Base-by-base conservation (phyloP, 2,113 vertebrate species). In the Eulacestoma nigropectus region DNA sequence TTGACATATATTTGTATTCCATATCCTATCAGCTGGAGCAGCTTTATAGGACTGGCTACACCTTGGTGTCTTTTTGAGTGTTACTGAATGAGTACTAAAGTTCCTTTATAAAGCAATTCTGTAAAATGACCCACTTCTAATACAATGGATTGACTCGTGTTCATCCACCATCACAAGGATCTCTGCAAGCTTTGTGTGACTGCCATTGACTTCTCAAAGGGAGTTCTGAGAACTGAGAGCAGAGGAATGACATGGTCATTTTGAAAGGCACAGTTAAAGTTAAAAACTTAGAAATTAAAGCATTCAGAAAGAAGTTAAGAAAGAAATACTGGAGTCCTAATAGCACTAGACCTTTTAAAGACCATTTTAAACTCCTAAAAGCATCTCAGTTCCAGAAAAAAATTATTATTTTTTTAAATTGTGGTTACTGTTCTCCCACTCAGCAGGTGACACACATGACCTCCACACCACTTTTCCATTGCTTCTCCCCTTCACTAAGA, bases 101-200 rank as follows among this genome's bases (percentile, higher is more conserved):
- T 25, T 65, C 42, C 13, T 32, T 65, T n/a, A n/a, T 8, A 32
- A 64, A 44, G 41, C 22, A 41, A 35, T 39, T 39, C 49, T 44
- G 22, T 25, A 55, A 30, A 12, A 16, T 35, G 16, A 84, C 6
- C 21, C 25, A 42, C 12, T 68, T 74, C 37, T 50, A 75, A 44
- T 0, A 0, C 9, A 75, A 9, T 7, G 25, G 29, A 64, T 55
- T 46, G 46, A 44, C 41, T 87, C 25, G 9, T 2, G 1, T 37
- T 57, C 42, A 50, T 17, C 37, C 33, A 79, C 19, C 62, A 84
- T 1, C n/a, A 37, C 3, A 0, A 60, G 26, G 7, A 39, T 8
- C 39, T 74, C 60, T 22, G 59, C 33, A 42, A 64, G 32, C 16
- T 65, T 37, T 35, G 46, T 7, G 25, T 19, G 44, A 44, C 21